These are phyloP conservation scores for Amphiprion ocellaris DNA, from an alignment of 2,113 vertebrate genomes.

Conservation along the genomic window DNA sequence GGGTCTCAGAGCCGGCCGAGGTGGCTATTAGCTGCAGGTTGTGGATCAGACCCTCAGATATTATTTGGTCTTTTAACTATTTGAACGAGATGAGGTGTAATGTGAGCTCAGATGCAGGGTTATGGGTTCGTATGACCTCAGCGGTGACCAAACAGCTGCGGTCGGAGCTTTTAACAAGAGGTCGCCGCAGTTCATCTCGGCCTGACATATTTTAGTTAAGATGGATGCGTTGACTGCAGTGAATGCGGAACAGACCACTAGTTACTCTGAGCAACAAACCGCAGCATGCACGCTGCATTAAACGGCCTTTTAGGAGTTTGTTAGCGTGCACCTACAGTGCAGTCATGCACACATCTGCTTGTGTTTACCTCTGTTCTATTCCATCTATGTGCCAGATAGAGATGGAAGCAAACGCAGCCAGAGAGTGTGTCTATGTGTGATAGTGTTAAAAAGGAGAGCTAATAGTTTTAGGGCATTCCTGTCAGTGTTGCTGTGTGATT, in stretches of 20 bases:
- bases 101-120: conserved; percentile 46
- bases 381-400: conserved; percentile 21
- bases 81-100: conserved; percentile 60
- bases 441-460: conserved; percentile 32
- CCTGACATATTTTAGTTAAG: conserved; percentile 49
- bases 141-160: conserved; percentile 39
- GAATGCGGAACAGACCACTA: conserved; percentile 12
- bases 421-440: conserved; percentile 15
- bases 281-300: neutral
- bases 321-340: neutral
- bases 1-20: conserved; percentile 36
- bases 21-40: conserved; percentile 66
- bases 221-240: conserved; percentile 43
- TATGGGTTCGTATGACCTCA: conserved; percentile 55
- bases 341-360: conserved; percentile 18
- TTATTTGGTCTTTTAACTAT: conserved; percentile 52
- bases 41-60: conserved; percentile 66
- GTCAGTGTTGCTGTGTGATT: conserved; percentile 63
- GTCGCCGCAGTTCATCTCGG: conserved; percentile 37
- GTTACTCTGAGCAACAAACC: conserved; percentile 20
- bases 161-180: conserved; percentile 63
- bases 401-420: conserved; percentile 29
- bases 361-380: conserved; percentile 23
- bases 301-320: neutral
- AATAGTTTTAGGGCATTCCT: conserved; percentile 79